Conservation (phyloP, 64 coral and sea anemone genomes). For the Hydrozoanthus tunicans region DNA sequence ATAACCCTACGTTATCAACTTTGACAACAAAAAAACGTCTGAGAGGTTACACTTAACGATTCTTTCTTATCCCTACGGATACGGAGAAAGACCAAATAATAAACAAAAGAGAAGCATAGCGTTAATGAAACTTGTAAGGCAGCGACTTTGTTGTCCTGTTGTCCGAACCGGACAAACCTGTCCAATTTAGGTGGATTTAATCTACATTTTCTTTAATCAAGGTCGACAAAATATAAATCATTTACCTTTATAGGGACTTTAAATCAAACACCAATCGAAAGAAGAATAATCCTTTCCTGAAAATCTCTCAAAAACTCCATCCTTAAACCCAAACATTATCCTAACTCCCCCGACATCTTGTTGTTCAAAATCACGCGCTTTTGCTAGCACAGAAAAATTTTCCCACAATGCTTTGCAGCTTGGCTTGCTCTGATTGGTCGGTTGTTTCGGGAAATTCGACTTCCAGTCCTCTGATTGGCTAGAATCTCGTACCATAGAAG, state of each 20-base stretch:
- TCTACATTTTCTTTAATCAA: conserved; percentile 33
- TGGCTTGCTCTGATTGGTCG: conserved; percentile 64
- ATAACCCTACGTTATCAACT: conserved; percentile 8
- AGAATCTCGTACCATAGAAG: neutral
- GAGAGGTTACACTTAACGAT: neutral
- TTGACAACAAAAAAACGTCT: neutral
- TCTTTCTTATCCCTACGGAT: neutral
- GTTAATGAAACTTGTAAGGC: conserved; percentile 24
- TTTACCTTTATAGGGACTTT: conserved; percentile 50
- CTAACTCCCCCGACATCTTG: conserved; percentile 88
- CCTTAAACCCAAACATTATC: conserved; percentile 73
- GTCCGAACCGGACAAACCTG: conserved; percentile 38
- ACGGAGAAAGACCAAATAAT: conserved; percentile 12
- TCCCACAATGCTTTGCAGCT: conserved; percentile 80
- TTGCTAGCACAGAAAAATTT: conserved; percentile 94
- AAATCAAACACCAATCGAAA: conserved; percentile 50
- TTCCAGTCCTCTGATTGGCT: conserved; percentile 64
- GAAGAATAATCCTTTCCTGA: conserved; percentile 44
- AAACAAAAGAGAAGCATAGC: conserved; percentile 20
- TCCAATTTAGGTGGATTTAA: conserved; percentile 24
- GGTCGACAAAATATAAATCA: conserved; percentile 24
- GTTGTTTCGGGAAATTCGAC: neutral
- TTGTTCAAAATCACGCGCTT: conserved; percentile 99
- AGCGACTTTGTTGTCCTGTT: conserved; percentile 45
- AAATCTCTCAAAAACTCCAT: conserved; percentile 86